Percentiles rank a stretch among this genome's conserved stretches.
Evolutionary conservation across 1,140 invertebrate species (phyloP).

Genomic region (Caenorhabditis latens): DNA sequence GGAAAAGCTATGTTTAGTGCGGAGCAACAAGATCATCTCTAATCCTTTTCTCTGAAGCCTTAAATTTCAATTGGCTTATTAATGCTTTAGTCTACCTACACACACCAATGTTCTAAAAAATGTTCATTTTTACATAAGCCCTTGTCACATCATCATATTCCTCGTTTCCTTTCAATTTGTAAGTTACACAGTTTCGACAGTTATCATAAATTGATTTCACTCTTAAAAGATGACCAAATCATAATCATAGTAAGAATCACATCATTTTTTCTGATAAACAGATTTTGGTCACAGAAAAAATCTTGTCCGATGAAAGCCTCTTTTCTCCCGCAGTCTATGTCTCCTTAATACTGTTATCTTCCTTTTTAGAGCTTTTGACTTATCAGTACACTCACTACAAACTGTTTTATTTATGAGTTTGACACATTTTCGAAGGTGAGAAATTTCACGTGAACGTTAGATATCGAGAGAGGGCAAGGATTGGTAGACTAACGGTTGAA

Average conservation of each 20-base stretch:
- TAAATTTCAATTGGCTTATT: conserved; percentile 2
- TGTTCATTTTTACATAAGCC: not conserved
- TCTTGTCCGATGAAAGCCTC: not conserved
- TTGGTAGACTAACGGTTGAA: not conserved
- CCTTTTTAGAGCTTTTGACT: not conserved
- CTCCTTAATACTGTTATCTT: conserved; percentile 13
- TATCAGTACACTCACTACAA: conserved; percentile 17
- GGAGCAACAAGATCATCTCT: not conserved
- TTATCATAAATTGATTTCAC: too few species aligned
- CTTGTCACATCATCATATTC: too few species aligned
- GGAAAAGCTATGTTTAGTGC: not conserved
- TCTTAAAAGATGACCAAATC: not conserved
- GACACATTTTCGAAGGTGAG: not conserved
- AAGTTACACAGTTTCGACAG: not conserved
- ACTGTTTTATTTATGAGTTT: conserved; percentile 47
- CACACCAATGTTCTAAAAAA: not conserved
- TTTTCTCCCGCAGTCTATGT: not conserved
- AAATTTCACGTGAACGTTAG: conserved; percentile 22
- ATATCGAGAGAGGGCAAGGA: not conserved
- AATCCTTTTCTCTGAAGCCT: conserved; percentile 16
- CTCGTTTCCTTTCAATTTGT: not conserved
- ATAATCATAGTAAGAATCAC: not conserved
- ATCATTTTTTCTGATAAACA: conserved; percentile 32
- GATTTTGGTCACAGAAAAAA: conserved; percentile 10
- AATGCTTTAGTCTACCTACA: not conserved